phyloP scores from a whole-genome alignment of 2,113 vertebrate species.

The Plestiodon gilberti region DNA sequence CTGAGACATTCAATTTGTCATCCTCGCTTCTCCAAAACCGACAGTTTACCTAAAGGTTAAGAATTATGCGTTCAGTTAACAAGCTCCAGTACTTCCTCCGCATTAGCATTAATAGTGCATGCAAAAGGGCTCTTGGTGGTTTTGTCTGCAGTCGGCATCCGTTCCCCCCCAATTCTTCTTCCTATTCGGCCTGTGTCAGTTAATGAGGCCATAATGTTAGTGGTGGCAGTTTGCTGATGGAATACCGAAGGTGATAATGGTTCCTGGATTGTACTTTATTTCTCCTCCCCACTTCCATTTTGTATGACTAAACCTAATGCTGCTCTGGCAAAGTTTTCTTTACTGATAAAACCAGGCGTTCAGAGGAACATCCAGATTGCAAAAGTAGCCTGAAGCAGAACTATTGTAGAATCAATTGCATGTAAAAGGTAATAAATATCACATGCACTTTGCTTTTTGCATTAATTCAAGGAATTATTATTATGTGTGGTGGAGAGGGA shows the following conservation, averaged over 20 bases:
- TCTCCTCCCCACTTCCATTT: conserved; percentile 31
- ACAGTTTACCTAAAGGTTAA: conserved; percentile 67
- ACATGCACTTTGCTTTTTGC: conserved; percentile 13
- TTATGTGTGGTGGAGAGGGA: neutral
- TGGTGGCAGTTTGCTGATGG: conserved; percentile 26
- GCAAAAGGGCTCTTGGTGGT: conserved; percentile 53
- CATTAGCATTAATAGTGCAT: conserved; percentile 65
- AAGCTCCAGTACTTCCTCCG: conserved; percentile 50
- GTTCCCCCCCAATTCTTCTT: conserved; percentile 22
- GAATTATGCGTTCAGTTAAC: conserved; percentile 66
- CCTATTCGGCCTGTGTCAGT: conserved; percentile 43
- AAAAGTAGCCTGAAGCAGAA: conserved; percentile 1
- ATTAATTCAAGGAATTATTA: conserved; percentile 16
- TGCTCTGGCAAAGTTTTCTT: conserved; percentile 27
- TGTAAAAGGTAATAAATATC: neutral
- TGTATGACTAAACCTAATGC: conserved; percentile 2
- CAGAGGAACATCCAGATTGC: neutral
- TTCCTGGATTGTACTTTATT: neutral
- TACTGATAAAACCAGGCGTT: neutral
- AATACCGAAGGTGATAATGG: conserved; percentile 20
- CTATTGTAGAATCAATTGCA: neutral
- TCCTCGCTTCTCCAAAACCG: conserved; percentile 32
- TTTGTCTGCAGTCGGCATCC: conserved; percentile 48
- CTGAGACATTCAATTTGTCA: conserved; percentile 42
- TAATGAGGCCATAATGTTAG: conserved; percentile 50